Conservation (phyloP, 2,797 vertebrate genomes). For the Acanthopagrus latus region DNA sequence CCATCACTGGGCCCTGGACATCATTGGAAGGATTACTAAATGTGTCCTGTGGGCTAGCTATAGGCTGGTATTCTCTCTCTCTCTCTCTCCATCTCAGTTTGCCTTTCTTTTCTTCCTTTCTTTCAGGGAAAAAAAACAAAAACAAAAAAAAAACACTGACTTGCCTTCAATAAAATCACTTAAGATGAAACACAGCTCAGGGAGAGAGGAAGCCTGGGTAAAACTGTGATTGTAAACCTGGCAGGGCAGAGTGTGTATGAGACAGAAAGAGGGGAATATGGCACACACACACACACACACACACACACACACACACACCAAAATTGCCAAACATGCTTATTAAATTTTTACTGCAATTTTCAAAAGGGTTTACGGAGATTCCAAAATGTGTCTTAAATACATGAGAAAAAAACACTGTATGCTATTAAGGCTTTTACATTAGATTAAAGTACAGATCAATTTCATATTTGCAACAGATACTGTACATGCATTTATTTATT, state of each 20-base stretch:
- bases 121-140: slow-evolving; percentile 77
- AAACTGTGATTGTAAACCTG: slow-evolving; percentile 43
- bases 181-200: slow-evolving; percentile 74
- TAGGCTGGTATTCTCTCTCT: slow-evolving; percentile 55
- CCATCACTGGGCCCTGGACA: slow-evolving; percentile 90
- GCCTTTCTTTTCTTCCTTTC: slow-evolving; percentile 76
- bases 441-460: background rate
- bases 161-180: slow-evolving; percentile 84
- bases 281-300: background rate
- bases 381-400: background rate
- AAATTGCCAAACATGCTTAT: slow-evolving; percentile 22
- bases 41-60: slow-evolving; percentile 89
- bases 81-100: slow-evolving; percentile 71
- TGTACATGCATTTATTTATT: background rate
- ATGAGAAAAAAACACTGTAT: background rate
- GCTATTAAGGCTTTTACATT: background rate
- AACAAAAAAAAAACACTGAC: slow-evolving; percentile 76
- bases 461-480: background rate
- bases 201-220: slow-evolving; percentile 43
- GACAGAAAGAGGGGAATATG: background rate
- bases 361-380: no score
- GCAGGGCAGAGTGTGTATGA: slow-evolving; percentile 16
- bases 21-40: slow-evolving; percentile 94
- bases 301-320: background rate
- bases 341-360: slow-evolving; percentile 1